A percentile compares a stretch with the other conserved stretches of the same genome.
These are phyloP conservation scores for Eutolmus rufibarbis DNA, from an alignment of 2,888 invertebrate species.

Conservation along the genomic window DNA sequence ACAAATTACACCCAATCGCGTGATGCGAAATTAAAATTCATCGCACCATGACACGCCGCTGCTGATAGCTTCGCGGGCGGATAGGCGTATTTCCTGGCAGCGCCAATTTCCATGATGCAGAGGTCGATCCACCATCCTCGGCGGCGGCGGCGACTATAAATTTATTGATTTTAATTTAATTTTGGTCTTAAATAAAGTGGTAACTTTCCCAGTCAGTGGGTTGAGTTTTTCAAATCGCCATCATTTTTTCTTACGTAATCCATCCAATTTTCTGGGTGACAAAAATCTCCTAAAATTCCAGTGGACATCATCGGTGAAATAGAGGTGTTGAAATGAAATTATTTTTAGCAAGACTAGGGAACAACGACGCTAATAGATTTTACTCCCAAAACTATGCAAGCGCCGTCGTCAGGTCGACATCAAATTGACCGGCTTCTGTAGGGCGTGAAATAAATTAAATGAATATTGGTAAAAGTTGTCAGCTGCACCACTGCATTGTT, in stretches of 20 bases:
- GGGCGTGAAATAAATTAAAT: not conserved
- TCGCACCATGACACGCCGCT: not conserved
- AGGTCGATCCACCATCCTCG: not conserved
- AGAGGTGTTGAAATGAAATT: not conserved
- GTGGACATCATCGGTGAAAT: not conserved
- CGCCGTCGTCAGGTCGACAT: not conserved
- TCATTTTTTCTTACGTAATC: not conserved
- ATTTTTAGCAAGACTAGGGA: not conserved
- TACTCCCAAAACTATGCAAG: not conserved
- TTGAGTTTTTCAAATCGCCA: not conserved
- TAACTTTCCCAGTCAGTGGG: not conserved
- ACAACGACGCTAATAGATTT: not conserved
- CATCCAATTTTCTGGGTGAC: not conserved
- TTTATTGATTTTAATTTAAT: slow-evolving; percentile 24
- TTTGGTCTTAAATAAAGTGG: not conserved
- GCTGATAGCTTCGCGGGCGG: not conserved
- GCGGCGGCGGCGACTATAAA: not conserved
- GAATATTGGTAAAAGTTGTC: not conserved
- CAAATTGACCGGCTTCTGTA: not conserved
- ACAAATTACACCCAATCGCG: slow-evolving; percentile 18
- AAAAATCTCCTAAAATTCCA: not conserved
- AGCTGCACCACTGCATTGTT: not conserved
- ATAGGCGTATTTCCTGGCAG: not conserved
- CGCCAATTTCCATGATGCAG: not conserved
- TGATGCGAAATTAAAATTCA: slow-evolving; percentile 33